A percentile compares a stretch with the other conserved stretches of the same genome.
Conservation (phyloP, 2,888 invertebrate species). For the Drosophila nr. medialis region DNA sequence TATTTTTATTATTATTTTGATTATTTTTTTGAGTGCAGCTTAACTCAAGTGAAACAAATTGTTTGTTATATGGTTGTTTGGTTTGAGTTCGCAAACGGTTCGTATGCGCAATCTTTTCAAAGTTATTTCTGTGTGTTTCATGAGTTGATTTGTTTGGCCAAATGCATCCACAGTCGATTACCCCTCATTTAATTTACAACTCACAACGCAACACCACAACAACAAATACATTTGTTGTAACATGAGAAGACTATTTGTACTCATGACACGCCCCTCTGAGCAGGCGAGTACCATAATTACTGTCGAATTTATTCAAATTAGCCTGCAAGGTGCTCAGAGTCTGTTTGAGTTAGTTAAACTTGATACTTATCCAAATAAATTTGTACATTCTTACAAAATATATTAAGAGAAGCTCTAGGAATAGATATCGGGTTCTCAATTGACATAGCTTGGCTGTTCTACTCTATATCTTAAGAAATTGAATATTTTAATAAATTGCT, state of each 20-base stretch:
- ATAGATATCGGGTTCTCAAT: not conserved
- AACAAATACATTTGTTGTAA: not conserved
- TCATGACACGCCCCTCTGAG: too few species aligned
- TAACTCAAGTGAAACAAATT: conserved; percentile 53
- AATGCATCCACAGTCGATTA: conserved; percentile 42
- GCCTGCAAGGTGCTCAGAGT: not conserved
- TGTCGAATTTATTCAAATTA: not conserved
- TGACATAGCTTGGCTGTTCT: not conserved
- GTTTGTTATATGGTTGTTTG: conserved; percentile 15
- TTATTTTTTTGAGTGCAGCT: not conserved
- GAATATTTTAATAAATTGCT: not conserved
- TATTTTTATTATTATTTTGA: not conserved
- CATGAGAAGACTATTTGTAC: not conserved
- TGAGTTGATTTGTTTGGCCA: conserved; percentile 16
- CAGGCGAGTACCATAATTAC: not conserved
- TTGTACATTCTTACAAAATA: not conserved
- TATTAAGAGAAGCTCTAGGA: not conserved
- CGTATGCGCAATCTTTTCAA: conserved; percentile 50
- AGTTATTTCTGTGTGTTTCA: conserved; percentile 8
- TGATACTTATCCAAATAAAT: not conserved
- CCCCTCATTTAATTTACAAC: conserved; percentile 22
- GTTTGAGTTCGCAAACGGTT: conserved; percentile 25
- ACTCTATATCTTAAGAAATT: not conserved
- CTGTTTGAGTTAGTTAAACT: not conserved
- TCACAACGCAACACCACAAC: conserved; percentile 13